Evolutionary conservation across 2,113 vertebrate genomes (phyloP), one percentile per base, ranked within the genome.

Genomic region (Pygoscelis adeliae): DNA sequence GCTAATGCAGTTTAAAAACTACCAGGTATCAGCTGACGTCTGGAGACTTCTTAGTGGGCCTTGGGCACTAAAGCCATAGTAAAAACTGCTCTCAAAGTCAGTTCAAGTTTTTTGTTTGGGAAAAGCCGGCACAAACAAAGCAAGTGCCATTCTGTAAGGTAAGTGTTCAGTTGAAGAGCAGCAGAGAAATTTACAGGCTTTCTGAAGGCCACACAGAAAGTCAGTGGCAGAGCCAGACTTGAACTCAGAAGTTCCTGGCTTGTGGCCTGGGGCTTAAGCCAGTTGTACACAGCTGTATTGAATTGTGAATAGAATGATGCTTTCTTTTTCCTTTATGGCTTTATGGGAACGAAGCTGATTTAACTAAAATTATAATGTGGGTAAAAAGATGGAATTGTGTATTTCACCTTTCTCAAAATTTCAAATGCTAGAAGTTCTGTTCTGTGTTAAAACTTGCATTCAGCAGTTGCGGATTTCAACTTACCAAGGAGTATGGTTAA

Each of bases 161-260:
- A 19, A 66, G 71, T 3, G 10, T 59, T 22, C 17, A 17, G 50
- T 49, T 6, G 58, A n/a, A 70, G 56, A 84, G 63, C 36, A 47
- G 34, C 34, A 53, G 38, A 65, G 69, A 76, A 73, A 29, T 61
- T 11, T 2, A 23, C 72, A 63, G 34, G 13, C 47, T 63, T 27
- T 81, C 66, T 36, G 36, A 83, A 83, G 90, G 91, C 91, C 89
- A 85, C 96, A 96, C 91, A 92, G 74, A 71, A 92, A 82, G 61
- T 65, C 80, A 40, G 49, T 83, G 73, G 61, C 83, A 78, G 91
- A 93, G 94, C 91, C 95, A 94, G 70, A 36, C 74, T 93, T 79
- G 44, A 95, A 80, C 93, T 95, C 83, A 92, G 65, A 97, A 94
- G 87, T 96, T 97, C 92, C 92, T 96, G 96, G 94, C 95, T 87